Conservation (phyloP, 2,113 vertebrate species). For the Zapornia atra region DNA sequence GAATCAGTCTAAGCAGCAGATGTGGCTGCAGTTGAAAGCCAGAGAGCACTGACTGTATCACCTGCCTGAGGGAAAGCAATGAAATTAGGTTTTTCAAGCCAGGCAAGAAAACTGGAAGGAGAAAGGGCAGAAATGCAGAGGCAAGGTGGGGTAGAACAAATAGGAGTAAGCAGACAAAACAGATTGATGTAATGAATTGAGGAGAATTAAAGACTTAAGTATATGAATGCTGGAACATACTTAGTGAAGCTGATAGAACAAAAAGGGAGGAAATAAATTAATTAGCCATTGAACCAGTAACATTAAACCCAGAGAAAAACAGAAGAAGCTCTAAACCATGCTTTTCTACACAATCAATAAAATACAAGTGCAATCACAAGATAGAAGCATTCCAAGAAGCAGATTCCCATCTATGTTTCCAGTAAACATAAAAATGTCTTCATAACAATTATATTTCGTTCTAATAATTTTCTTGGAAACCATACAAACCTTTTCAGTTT, state of each 20-base stretch:
- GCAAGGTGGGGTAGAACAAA: background rate
- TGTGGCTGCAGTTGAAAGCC: background rate
- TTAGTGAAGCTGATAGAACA: background rate
- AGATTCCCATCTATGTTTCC: fast-evolving
- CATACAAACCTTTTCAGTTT: conserved; percentile 80
- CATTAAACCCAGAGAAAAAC: background rate
- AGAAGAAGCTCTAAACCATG: background rate
- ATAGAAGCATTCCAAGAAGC: background rate
- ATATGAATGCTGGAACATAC: background rate
- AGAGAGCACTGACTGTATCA: background rate
- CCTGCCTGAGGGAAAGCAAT: background rate
- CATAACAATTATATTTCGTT: background rate
- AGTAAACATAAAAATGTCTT: background rate
- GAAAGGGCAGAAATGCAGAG: background rate
- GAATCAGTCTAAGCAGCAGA: background rate
- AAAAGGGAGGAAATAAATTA: background rate
- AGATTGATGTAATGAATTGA: background rate
- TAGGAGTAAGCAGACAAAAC: background rate
- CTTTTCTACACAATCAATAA: background rate
- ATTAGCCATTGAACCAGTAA: background rate
- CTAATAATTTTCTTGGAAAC: background rate
- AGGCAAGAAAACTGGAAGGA: background rate
- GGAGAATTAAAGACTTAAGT: background rate
- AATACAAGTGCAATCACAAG: background rate
- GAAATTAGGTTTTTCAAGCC: background rate